Percentiles rank a stretch among this genome's conserved stretches.
Evolutionary conservation across 1,140 invertebrate genomes (phyloP).

Genomic region (Drosophila neocordata): DNA sequence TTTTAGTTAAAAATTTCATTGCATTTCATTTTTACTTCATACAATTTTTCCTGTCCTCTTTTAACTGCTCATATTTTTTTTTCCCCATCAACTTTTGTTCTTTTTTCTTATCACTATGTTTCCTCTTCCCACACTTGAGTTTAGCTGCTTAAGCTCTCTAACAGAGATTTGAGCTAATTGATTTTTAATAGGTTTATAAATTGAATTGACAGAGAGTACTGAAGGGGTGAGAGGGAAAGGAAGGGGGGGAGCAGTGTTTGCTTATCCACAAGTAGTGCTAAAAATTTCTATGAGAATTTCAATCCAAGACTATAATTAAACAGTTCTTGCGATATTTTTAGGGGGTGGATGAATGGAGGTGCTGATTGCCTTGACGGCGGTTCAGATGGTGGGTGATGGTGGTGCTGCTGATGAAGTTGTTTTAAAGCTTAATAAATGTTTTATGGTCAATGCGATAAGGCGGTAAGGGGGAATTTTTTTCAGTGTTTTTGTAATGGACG

Average conservation of each 20-base stretch:
- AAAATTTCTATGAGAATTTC: constrained; percentile 57
- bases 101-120: neutral
- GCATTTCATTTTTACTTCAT: no score
- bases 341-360: constrained; percentile 14
- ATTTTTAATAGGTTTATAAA: constrained; percentile 76
- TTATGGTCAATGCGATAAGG: constrained; percentile 50
- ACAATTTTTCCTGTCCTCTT: no score
- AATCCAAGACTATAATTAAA: constrained; percentile 69
- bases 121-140: constrained; percentile 19
- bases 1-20: no score
- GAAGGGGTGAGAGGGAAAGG: neutral
- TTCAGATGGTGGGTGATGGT: constrained; percentile 5
- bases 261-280: constrained; percentile 71
- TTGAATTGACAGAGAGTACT: neutral
- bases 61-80: neutral
- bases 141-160: constrained; percentile 18
- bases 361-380: constrained; percentile 15
- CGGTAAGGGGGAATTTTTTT: constrained; percentile 35
- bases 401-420: constrained; percentile 36
- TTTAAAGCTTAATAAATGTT: constrained; percentile 57
- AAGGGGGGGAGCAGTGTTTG: neutral
- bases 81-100: neutral
- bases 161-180: constrained; percentile 65
- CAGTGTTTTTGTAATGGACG: constrained; percentile 19
- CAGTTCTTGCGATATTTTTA: constrained; percentile 41